A percentile compares a stretch with the other conserved stretches of the same genome.
Evolutionary conservation across 2,888 invertebrate species (phyloP).

Genomic region (Amphipoea oculea): DNA sequence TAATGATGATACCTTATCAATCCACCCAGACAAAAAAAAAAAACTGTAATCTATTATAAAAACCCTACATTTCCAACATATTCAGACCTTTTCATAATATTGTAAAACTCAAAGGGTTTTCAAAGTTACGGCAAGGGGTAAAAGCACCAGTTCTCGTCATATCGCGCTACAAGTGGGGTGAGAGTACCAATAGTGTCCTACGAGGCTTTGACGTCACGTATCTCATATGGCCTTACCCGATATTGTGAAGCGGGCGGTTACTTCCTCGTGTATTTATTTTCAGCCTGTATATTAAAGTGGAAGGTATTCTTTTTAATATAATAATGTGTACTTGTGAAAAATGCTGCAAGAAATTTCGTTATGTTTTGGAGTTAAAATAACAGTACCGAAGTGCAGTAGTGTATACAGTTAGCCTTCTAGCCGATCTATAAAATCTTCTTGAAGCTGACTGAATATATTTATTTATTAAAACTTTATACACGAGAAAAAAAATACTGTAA

Average conservation of each 20-base stretch:
- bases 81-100: conserved; percentile 31
- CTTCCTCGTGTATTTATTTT: conserved; percentile 60
- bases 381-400: too few species aligned
- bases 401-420: neutral
- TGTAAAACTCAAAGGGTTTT: conserved; percentile 49
- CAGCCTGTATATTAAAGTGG: conserved; percentile 46
- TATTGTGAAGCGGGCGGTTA: conserved; percentile 61
- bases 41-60: neutral
- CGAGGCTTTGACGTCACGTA: conserved; percentile 70
- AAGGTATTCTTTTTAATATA: conserved; percentile 23
- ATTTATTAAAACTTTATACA: too few species aligned
- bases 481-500: too few species aligned
- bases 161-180: conserved; percentile 56
- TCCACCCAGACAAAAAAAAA: neutral
- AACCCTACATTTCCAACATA: conserved; percentile 4
- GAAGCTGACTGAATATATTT: neutral
- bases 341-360: neutral
- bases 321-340: conserved; percentile 12
- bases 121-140: conserved; percentile 39
- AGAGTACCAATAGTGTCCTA: conserved; percentile 62
- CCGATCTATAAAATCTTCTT: neutral
- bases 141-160: conserved; percentile 50
- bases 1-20: too few species aligned
- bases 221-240: conserved; percentile 68
- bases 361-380: neutral